phyloP scores from a whole-genome alignment of 23 tunicate genomes.

The Corella eumyota region DNA sequence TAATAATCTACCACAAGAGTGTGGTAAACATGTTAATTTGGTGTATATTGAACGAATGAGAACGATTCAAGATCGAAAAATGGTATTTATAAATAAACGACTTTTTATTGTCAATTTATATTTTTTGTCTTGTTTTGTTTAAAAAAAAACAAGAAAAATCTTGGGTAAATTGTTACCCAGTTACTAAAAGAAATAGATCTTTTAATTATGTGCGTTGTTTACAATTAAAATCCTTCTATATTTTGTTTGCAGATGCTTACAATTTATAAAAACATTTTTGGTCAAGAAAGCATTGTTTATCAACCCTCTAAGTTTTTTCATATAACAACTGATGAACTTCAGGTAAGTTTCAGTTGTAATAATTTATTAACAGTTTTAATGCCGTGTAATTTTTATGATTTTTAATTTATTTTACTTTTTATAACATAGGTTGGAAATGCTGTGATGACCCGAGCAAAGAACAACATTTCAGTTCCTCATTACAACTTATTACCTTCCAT shows the following conservation, averaged over 20 bases:
- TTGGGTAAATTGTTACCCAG: background rate
- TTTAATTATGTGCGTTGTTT: background rate
- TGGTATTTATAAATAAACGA: slow-evolving; percentile 7
- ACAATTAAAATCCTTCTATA: slow-evolving; percentile 1
- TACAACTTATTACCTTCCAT: slow-evolving; percentile 29
- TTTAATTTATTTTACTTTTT: too few relatives aligned
- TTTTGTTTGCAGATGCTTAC: slow-evolving; percentile 22
- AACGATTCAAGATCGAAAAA: slow-evolving; percentile 41
- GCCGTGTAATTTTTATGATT: too few relatives aligned
- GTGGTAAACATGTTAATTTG: slow-evolving; percentile 19
- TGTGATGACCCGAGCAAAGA: slow-evolving; percentile 10
- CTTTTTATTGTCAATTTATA: background rate
- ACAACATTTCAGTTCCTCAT: background rate
- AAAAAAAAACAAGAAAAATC: background rate
- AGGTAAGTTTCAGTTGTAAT: slow-evolving; percentile 17
- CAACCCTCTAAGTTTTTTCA: slow-evolving; percentile 47
- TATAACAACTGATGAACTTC: slow-evolving; percentile 14
- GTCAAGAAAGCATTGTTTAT: slow-evolving; percentile 12
- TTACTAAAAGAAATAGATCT: background rate
- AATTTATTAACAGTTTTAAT: too few relatives aligned
- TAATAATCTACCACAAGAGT: slow-evolving; percentile 6
- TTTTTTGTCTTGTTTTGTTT: slow-evolving; percentile 1
- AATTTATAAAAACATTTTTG: slow-evolving; percentile 20
- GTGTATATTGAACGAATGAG: slow-evolving; percentile 58
- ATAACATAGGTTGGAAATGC: slow-evolving; percentile 66